phyloP scores from a whole-genome alignment of 2,888 invertebrate genomes.

The Pristionchus exspectatus region DNA sequence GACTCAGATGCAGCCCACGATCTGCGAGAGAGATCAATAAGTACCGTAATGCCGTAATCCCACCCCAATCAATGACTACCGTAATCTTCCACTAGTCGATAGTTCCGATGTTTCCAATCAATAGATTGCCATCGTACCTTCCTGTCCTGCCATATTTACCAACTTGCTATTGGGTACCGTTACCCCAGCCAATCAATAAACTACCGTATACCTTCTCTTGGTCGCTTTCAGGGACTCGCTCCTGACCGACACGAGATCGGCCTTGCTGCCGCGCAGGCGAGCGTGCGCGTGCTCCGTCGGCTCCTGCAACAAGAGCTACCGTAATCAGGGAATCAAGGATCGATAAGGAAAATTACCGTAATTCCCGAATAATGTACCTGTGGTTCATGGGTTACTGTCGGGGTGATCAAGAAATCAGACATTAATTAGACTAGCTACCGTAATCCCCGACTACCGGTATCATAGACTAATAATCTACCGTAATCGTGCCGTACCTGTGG shows the following conservation, averaged over 20 bases:
- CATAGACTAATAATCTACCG: neutral
- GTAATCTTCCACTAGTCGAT: no score
- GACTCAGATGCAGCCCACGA: constrained; percentile 77
- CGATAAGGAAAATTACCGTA: neutral
- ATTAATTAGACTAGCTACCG: no score
- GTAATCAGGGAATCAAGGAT: neutral
- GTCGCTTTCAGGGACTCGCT: constrained; percentile 77
- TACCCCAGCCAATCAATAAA: neutral
- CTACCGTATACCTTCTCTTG: constrained; percentile 67
- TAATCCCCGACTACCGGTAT: no score
- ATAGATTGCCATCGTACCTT: no score
- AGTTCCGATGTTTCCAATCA: no score
- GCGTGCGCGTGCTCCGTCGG: constrained; percentile 60
- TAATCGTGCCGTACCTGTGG: constrained; percentile 23
- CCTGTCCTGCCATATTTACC: no score
- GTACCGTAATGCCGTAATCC: neutral
- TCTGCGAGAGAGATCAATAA: constrained; percentile 53
- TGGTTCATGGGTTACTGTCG: no score
- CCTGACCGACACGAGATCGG: constrained; percentile 74
- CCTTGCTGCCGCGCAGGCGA: constrained; percentile 62
- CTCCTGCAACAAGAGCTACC: neutral
- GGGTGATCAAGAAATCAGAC: no score
- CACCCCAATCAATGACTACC: no score
- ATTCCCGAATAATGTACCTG: neutral
- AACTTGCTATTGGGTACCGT: no score